phyloP scores from a whole-genome alignment of 2,113 vertebrate genomes.

The Martes martes region DNA sequence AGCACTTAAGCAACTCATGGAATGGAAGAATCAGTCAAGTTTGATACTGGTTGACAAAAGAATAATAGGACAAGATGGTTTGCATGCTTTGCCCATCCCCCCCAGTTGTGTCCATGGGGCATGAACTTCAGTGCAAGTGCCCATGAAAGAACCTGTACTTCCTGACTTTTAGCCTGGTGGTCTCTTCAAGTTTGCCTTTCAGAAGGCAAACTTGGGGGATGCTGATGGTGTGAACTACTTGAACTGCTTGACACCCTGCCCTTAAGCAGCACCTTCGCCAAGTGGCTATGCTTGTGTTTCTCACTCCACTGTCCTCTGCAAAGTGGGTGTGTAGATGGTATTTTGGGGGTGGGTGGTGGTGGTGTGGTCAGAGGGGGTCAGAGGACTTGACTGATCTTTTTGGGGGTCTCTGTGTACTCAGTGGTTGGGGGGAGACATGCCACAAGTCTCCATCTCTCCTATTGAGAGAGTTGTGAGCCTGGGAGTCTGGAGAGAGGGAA shows the following conservation, averaged over 20 bases:
- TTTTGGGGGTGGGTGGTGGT: not conserved
- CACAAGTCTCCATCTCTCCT: not conserved
- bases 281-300: not conserved
- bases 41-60: not conserved
- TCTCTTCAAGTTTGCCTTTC: not conserved
- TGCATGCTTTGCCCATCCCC: not conserved
- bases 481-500: not conserved
- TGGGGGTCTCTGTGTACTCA: not conserved
- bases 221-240: not conserved
- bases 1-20: not conserved
- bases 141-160: not conserved
- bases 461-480: not conserved
- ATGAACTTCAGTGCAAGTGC: not conserved
- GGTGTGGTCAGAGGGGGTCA: not conserved
- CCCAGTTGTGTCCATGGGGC: not conserved
- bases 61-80: not conserved
- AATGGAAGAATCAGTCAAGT: not conserved
- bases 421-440: not conserved
- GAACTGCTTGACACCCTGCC: not conserved
- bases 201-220: not conserved
- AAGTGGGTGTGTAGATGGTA: not conserved
- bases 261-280: not conserved
- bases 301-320: not conserved
- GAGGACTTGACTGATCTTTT: not conserved
- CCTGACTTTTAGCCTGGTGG: not conserved